These are phyloP conservation scores for Hapalemur alaotrensis DNA, from an alignment of 2,797 vertebrate genomes.

Conservation along the genomic window DNA sequence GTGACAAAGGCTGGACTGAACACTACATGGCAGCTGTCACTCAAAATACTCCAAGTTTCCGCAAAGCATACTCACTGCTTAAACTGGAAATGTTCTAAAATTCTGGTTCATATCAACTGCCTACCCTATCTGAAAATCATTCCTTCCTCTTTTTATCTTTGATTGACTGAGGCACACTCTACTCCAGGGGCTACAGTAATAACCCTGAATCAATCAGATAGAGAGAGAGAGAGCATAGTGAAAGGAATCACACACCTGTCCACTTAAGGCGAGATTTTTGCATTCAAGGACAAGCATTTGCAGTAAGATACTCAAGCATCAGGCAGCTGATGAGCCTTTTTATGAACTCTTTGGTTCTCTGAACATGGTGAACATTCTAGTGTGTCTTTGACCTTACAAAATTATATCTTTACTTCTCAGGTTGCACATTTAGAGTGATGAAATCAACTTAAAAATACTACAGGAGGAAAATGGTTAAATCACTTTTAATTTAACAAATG, in stretches of 20 bases:
- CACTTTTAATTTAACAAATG: neutral
- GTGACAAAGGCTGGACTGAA: neutral
- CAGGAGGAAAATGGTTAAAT: neutral
- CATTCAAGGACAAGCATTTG: neutral
- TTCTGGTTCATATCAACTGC: neutral
- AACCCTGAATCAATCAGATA: neutral
- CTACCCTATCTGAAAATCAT: neutral
- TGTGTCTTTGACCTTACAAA: neutral
- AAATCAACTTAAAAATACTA: slow-evolving; percentile 20
- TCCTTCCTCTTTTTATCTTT: neutral
- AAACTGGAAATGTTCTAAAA: neutral
- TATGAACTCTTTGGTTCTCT: neutral
- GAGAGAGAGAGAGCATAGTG: neutral
- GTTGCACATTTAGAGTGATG: neutral
- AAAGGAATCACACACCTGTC: neutral
- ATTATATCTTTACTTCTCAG: neutral
- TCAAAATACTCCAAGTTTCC: neutral
- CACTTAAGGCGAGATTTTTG: neutral
- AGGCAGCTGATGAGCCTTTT: neutral
- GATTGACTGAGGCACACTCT: neutral
- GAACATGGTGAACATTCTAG: neutral
- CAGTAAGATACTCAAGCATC: neutral
- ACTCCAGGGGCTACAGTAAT: neutral
- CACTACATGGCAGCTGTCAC: neutral
- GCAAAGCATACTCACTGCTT: neutral